Base-by-base conservation (phyloP, 2,888 invertebrate species). In the Yponomeuta plumbellus region DNA sequence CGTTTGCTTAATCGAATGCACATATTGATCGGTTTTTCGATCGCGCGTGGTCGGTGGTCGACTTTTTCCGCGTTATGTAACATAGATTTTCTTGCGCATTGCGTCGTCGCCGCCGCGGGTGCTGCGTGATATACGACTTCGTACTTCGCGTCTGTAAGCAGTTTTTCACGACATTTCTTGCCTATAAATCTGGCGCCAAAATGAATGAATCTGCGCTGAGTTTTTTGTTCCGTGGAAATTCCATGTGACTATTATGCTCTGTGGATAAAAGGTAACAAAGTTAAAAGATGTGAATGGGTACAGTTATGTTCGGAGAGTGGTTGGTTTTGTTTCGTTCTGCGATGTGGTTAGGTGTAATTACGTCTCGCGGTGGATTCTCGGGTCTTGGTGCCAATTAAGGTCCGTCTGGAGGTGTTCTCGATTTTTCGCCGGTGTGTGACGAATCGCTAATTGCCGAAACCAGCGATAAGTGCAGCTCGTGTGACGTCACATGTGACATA, bases 161-260 rank as follows among this genome's bases (percentile, higher is more conserved):
- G 82, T 88, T 88, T 88, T 85, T 87, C 80, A 76, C 74, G 72
- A 73, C 70, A 76, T 70, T 84, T 84, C 84, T 83, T 85, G 85
- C 84, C 84, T 84, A 86, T 88, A 85, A 87, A 86, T 86, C 84
- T 83, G 86, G 86, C 86, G 86, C 83, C 85, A 84, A 88, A 86
- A 85, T 89, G 86, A 87, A 86, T 88, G 84, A 85, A 79, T 79
- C 76, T 73, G 71, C 80, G 76, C 78, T 75, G 73, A 75, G 76
- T 84, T 88, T 87, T 17, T 86, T 83, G 73, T 68, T 68, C 58
- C 8, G 61, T 34, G 13, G 44, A 44, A 13, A 44, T 20, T 20
- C 44, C 17, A 44, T 39, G 44, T 17, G 17, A 17, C 44, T 52
- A 17, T 17, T 52, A 17, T 17, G 44, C 17, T 52, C 44, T 52